A percentile compares a stretch with the other conserved stretches of the same genome.
Conservation (phyloP, 2,797 vertebrate species). For the Bucorvus abyssinicus region DNA sequence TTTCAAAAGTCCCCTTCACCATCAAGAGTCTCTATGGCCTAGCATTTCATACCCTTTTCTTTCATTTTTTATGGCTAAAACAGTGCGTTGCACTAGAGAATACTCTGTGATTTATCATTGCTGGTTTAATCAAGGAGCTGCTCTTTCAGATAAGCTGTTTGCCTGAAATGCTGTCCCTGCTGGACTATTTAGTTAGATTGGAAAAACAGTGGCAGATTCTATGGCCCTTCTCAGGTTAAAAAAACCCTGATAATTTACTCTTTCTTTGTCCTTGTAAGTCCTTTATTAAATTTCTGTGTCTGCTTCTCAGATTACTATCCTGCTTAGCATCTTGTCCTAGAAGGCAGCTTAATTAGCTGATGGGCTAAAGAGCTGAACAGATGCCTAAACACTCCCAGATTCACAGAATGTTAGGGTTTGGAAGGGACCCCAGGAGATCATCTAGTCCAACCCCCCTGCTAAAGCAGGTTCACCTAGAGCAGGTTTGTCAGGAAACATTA, state of each 20-base stretch:
- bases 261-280: neutral
- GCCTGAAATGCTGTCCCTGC: slow-evolving; percentile 56
- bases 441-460: too few relatives aligned
- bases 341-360: neutral
- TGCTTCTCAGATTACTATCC: neutral
- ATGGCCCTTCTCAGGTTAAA: neutral
- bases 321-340: neutral
- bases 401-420: too few relatives aligned
- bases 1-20: slow-evolving; percentile 21
- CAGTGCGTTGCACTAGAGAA: slow-evolving; percentile 16
- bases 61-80: slow-evolving; percentile 47
- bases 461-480: too few relatives aligned
- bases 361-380: neutral
- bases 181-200: slow-evolving; percentile 50
- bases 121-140: slow-evolving; percentile 52
- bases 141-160: slow-evolving; percentile 66
- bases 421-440: too few relatives aligned
- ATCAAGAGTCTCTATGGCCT: neutral
- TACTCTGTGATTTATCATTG: slow-evolving; percentile 57
- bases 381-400: neutral
- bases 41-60: slow-evolving; percentile 37
- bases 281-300: neutral
- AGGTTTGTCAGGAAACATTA: too few relatives aligned
- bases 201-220: slow-evolving; percentile 59
- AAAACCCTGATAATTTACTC: neutral